A percentile compares a stretch with the other conserved stretches of the same genome.
Conservation (phyloP, 2,888 invertebrate species). For the Lycophotia porphyrea region DNA sequence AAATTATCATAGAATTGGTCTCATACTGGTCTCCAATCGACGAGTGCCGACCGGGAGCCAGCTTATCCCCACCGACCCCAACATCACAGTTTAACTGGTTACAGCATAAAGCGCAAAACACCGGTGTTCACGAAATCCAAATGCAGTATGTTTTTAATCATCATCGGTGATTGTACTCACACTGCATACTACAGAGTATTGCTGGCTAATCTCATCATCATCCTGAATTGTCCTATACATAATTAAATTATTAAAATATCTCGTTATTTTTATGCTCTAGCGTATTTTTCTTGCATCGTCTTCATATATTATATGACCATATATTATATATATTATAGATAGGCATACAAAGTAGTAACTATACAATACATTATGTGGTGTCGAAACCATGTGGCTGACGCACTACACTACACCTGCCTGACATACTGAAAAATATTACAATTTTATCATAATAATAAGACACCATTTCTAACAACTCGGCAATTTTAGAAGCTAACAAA, state of each 20-base stretch:
- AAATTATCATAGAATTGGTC: background rate
- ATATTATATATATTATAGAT: too few relatives aligned
- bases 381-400: constrained; percentile 1
- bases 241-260: constrained; percentile 5
- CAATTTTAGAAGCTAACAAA: background rate
- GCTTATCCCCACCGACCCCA: too few relatives aligned
- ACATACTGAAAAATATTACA: background rate
- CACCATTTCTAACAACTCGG: background rate
- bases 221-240: background rate
- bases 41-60: background rate
- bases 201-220: background rate
- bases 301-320: constrained; percentile 22
- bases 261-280: constrained; percentile 9
- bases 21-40: background rate
- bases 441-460: background rate
- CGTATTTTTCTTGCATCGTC: constrained; percentile 14
- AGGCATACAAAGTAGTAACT: background rate
- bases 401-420: constrained; percentile 26
- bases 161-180: background rate
- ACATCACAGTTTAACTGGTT: background rate
- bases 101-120: background rate
- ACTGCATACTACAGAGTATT: background rate
- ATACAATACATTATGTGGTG: background rate
- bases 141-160: background rate
- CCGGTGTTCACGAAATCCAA: background rate